Base-by-base conservation (phyloP, 2,888 invertebrate genomes). In the Alloplasta piceator region DNA sequence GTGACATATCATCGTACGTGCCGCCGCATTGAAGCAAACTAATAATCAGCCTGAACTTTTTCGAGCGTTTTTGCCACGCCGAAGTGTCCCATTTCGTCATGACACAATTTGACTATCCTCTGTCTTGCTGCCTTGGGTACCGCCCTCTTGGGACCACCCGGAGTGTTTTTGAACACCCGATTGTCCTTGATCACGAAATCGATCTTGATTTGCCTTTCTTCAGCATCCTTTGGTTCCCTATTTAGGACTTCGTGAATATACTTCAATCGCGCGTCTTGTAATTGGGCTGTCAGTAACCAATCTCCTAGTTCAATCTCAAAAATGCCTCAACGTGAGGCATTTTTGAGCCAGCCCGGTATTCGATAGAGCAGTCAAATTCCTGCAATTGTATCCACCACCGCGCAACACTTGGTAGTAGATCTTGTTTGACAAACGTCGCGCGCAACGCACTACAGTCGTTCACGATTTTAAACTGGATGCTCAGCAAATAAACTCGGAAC, bases 321-420 rank as follows among this genome's bases (percentile, higher is more conserved):
- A 90, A 82, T 2, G 88, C 88, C 56, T 90, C 89, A 0, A 88
- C 88, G 56, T 90, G 90, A 1, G 82, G n/a, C 90, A 91, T 90
- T 5, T 67, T 77, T n/a, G 48, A 16, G 56, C 85, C 83, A 12
- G 84, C 61, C 10, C 84, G 48, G 38, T 84, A 86, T 64, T 88
- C 83, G 7, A 87, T 63, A 5, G 14, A 50, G 60, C 84, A 85
- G n/a, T 83, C 70, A 64, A 79, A 86, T 46, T 87, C 86, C 61
- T 86, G 85, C 38, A 89, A 66, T 55, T 73, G 68, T 4, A 81
- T 55, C 64, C 73, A 78, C 81, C 81, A 78, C 5, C 68, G 14
- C 0, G 72, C 67, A 5, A 80, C 56, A 3, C 72, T 66, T 12
- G 77, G 80, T 6, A 61, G n/a, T 7, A 77, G 10, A 73, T 77